Evolutionary conservation across 2,888 invertebrate species (phyloP).

Genomic region (Cheilosia soror): DNA sequence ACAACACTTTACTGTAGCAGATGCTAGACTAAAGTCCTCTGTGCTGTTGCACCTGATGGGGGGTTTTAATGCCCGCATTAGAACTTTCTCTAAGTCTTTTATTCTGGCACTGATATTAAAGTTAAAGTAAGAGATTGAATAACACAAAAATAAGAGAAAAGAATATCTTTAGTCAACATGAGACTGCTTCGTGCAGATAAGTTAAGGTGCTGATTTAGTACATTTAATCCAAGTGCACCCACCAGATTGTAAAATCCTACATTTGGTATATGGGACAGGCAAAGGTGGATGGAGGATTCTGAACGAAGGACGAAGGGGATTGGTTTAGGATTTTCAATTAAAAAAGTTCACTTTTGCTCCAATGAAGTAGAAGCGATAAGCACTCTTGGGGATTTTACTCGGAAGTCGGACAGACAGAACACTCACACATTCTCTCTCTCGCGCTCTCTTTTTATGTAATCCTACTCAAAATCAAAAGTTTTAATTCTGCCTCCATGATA

Average conservation of each 20-base stretch:
- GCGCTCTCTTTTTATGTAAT: slow-evolving; percentile 41
- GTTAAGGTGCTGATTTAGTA: slow-evolving; percentile 69
- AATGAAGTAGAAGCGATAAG: slow-evolving; percentile 70
- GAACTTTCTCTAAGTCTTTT: slow-evolving; percentile 51
- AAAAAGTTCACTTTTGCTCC: slow-evolving; percentile 66
- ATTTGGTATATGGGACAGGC: background rate
- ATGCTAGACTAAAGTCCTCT: slow-evolving; percentile 26
- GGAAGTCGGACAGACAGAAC: too few species aligned
- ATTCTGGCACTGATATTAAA: slow-evolving; percentile 47
- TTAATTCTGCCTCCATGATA: slow-evolving; percentile 52
- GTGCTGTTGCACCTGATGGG: slow-evolving; percentile 44
- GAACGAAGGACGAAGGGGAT: slow-evolving; percentile 44
- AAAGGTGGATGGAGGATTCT: slow-evolving; percentile 9
- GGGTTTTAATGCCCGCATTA: slow-evolving; percentile 56
- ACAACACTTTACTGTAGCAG: slow-evolving; percentile 18
- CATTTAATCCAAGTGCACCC: slow-evolving; percentile 60
- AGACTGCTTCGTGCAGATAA: slow-evolving; percentile 66
- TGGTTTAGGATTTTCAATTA: slow-evolving; percentile 69
- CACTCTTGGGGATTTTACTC: slow-evolving; percentile 26
- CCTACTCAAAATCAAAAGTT: slow-evolving; percentile 57
- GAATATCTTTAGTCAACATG: slow-evolving; percentile 58
- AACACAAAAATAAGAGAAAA: slow-evolving; percentile 22
- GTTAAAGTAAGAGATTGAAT: slow-evolving; percentile 35
- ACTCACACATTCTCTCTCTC: slow-evolving; percentile 27
- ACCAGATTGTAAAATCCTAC: slow-evolving; percentile 30